Conservation (phyloP, 2,797 vertebrate genomes). For the Sparus aurata region DNA sequence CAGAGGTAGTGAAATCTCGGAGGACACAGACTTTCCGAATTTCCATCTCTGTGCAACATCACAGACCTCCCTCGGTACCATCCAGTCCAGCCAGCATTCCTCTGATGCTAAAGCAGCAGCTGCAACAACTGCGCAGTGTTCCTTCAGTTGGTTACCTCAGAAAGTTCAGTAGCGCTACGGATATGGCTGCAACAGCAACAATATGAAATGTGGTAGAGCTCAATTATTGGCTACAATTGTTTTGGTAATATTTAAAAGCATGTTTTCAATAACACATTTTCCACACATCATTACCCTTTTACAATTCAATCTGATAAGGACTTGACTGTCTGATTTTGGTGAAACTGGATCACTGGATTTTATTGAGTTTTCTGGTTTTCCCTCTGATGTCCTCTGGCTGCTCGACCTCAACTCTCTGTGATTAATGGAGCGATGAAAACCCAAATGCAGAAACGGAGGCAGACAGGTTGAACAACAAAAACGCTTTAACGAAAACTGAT, state of each 20-base stretch:
- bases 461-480: no score
- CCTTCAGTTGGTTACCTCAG: neutral
- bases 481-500: no score
- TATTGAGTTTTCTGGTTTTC: no score
- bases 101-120: neutral
- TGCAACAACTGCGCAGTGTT: neutral
- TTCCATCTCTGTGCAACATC: constrained; percentile 11
- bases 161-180: neutral
- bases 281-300: neutral
- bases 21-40: constrained; percentile 12
- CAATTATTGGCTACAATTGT: no score
- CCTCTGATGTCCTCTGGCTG: no score
- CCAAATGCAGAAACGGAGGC: no score
- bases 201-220: neutral
- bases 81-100: neutral
- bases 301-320: neutral
- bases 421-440: no score
- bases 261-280: neutral
- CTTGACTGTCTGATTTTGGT: neutral
- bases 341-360: no score
- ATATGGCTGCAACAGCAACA: neutral
- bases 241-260: neutral
- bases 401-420: no score
- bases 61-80: neutral
- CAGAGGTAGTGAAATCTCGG: constrained; percentile 23